Percentiles rank a stretch among this genome's conserved stretches.
phyloP scores from a whole-genome alignment of 2,113 vertebrate species.

The Fregata magnificens region DNA sequence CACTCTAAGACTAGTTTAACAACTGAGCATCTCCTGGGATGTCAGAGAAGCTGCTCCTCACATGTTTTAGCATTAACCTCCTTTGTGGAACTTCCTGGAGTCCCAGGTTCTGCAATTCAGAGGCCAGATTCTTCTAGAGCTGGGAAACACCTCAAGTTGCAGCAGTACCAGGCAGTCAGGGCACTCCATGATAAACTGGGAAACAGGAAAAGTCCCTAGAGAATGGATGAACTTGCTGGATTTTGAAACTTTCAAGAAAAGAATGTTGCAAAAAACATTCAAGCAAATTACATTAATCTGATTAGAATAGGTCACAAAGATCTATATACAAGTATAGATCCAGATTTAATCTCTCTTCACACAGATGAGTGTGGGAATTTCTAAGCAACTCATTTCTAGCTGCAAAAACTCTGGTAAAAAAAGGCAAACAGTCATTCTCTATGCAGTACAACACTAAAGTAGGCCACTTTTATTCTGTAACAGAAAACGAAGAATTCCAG shows the following conservation, averaged over 20 bases:
- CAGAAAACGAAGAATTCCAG: background rate
- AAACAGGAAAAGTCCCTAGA: background rate
- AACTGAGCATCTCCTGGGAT: background rate
- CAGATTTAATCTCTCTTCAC: background rate
- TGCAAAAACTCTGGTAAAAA: background rate
- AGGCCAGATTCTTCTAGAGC: background rate
- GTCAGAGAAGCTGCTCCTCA: background rate
- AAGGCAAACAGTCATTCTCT: background rate
- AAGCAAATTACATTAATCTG: background rate
- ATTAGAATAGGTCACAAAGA: background rate
- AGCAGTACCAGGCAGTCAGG: background rate
- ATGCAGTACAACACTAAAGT: background rate
- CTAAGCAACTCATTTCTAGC: background rate
- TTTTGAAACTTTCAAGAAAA: background rate
- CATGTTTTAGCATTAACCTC: background rate
- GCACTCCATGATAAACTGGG: background rate
- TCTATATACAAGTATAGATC: background rate
- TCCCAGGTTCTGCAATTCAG: background rate
- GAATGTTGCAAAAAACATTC: background rate
- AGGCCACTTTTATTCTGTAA: background rate
- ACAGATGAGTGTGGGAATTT: background rate
- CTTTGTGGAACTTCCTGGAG: background rate
- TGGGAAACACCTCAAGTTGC: background rate
- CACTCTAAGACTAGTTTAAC: background rate
- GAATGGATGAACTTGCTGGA: background rate